These are phyloP conservation scores for Drosophila dives DNA, from an alignment of 2,888 invertebrate genomes.

Conservation along the genomic window DNA sequence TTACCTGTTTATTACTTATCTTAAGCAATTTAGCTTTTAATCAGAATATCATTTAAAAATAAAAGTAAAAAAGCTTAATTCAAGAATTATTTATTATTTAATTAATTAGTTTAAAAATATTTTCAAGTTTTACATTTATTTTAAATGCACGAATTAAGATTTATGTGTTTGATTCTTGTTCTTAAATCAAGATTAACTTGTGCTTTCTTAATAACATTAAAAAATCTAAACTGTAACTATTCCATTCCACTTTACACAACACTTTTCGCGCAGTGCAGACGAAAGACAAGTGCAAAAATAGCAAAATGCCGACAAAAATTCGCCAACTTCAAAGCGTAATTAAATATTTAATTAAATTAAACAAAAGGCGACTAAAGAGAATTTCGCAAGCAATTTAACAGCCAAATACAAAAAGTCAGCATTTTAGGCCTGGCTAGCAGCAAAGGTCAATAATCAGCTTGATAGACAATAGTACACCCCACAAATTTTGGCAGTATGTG, in stretches of 20 bases:
- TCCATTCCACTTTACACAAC: not conserved
- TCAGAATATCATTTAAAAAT: not conserved
- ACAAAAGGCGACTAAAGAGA: conserved; percentile 63
- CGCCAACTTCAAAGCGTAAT: conserved; percentile 73
- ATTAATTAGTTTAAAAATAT: not conserved
- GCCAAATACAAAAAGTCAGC: not conserved
- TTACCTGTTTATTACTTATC: not conserved
- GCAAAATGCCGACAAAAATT: conserved; percentile 50
- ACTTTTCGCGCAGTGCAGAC: conserved; percentile 11
- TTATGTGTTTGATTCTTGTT: not conserved
- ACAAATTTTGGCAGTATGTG: conserved; percentile 42
- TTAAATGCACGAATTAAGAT: not conserved
- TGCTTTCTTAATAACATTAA: not conserved
- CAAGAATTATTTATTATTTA: not conserved
- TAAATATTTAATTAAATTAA: conserved; percentile 80
- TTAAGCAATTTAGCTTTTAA: not conserved
- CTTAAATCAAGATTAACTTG: not conserved
- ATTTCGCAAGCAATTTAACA: conserved; percentile 74
- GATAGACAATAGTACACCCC: conserved; percentile 47
- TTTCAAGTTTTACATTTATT: not conserved
- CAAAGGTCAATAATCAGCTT: conserved; percentile 74
- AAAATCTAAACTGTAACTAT: not conserved
- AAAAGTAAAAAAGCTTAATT: not conserved
- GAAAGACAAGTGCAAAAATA: conserved; percentile 35
- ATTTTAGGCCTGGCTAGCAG: conserved; percentile 56